Evolutionary conservation across 2,888 invertebrate species (phyloP).

Genomic region (Heliconius hortense): DNA sequence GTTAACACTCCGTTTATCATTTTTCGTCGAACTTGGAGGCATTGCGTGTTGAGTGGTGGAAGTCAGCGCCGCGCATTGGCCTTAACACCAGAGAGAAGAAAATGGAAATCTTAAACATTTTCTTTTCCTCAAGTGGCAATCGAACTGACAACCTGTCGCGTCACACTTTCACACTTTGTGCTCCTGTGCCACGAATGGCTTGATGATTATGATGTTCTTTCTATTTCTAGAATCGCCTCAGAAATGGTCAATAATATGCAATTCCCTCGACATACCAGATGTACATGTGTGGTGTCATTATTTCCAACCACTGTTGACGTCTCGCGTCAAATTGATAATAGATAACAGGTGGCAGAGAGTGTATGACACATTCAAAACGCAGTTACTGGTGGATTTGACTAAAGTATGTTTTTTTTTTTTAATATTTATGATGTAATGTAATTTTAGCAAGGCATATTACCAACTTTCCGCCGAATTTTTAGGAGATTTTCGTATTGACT

Average conservation of each 20-base stretch:
- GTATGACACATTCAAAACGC: conserved; percentile 67
- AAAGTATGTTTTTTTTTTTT: conserved; percentile 45
- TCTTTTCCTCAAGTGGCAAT: too few relatives aligned
- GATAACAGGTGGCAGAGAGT: conserved; percentile 68
- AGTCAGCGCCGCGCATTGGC: too few relatives aligned
- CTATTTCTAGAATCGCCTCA: conserved; percentile 76
- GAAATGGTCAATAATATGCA: conserved; percentile 85
- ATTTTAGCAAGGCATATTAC: background rate
- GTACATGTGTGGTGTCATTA: conserved; percentile 87
- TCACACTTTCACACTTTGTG: background rate
- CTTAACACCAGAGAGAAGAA: too few relatives aligned
- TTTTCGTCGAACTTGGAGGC: too few relatives aligned
- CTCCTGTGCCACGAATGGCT: too few relatives aligned
- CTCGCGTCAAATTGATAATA: conserved; percentile 84
- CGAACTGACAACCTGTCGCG: too few relatives aligned
- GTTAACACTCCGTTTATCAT: too few relatives aligned
- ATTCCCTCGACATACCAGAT: conserved; percentile 79
- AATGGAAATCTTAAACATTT: too few relatives aligned
- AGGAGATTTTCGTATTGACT: too few relatives aligned
- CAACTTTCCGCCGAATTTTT: too few relatives aligned
- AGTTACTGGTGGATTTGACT: conserved; percentile 67
- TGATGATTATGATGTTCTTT: background rate
- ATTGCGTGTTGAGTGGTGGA: too few relatives aligned
- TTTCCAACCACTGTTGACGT: conserved; percentile 88
- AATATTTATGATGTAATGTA: background rate